These are phyloP conservation scores for Dolichallabes microphthalmus DNA, from an alignment of 2,113 vertebrate species.

Conservation along the genomic window DNA sequence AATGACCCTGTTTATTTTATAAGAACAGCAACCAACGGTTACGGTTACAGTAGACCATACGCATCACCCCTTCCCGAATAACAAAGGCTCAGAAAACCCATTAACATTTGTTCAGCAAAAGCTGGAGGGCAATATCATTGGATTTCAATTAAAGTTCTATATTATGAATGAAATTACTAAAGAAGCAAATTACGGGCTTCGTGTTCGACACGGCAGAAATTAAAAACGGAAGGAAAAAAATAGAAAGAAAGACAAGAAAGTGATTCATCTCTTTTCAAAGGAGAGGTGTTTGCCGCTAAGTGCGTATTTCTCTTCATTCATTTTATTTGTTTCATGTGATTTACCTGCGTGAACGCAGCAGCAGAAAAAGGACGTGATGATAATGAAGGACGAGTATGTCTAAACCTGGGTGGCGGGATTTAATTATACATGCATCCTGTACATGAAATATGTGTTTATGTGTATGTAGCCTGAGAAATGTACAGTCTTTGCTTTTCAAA, in stretches of 20 bases:
- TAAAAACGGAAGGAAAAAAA: not conserved
- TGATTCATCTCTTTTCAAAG: constrained; percentile 9
- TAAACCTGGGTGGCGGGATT: not conserved
- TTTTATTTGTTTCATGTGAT: constrained; percentile 17
- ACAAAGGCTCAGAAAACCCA: not conserved
- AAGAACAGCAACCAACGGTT: not conserved
- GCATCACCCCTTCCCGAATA: not conserved
- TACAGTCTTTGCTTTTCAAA: too few relatives aligned
- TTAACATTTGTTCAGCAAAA: not conserved
- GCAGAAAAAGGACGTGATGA: not conserved
- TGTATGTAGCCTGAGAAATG: not conserved
- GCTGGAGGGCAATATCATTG: not conserved
- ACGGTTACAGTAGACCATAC: not conserved
- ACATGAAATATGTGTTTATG: not conserved
- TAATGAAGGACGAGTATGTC: not conserved
- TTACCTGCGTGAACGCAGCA: not conserved
- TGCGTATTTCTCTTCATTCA: constrained; percentile 49
- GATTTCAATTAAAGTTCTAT: constrained; percentile 4
- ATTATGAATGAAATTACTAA: constrained; percentile 1
- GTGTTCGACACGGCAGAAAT: not conserved
- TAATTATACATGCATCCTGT: not conserved
- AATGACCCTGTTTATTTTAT: not conserved
- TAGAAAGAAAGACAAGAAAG: not conserved
- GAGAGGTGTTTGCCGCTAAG: constrained; percentile 8
- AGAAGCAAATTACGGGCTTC: not conserved